phyloP scores from a whole-genome alignment of 2,888 invertebrate species.

The Pseudococcus viburni region DNA sequence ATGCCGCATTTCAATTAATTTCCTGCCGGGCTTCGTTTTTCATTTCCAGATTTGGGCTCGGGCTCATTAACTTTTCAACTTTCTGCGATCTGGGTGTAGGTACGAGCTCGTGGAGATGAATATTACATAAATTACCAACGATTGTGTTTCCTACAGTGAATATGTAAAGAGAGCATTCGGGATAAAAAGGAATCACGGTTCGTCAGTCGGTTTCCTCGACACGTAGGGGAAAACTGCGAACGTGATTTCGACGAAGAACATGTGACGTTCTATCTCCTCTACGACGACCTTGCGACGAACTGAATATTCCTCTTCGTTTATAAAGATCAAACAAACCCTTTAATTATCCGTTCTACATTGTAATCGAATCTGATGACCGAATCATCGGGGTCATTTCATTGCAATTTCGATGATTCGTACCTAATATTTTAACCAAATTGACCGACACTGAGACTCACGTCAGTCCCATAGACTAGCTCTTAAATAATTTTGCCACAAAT shows the following conservation, averaged over 20 bases:
- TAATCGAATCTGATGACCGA: neutral
- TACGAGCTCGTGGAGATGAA: neutral
- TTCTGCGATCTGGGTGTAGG: neutral
- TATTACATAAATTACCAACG: no score
- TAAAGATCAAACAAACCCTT: constrained; percentile 18
- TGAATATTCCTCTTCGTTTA: neutral
- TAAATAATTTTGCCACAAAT: no score
- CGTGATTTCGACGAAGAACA: neutral
- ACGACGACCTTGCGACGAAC: neutral
- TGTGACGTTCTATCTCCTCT: neutral
- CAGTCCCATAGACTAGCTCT: no score
- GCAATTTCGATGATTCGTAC: neutral
- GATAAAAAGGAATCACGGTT: constrained; percentile 34
- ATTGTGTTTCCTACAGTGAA: no score
- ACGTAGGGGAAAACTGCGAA: constrained; percentile 15
- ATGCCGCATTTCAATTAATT: constrained; percentile 39
- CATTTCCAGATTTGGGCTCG: neutral
- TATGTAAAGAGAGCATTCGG: neutral
- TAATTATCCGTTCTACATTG: neutral
- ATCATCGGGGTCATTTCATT: neutral
- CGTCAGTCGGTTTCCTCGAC: constrained; percentile 8
- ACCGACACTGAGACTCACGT: no score
- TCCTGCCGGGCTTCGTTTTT: neutral
- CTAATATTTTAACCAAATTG: no score
- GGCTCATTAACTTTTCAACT: neutral